These are phyloP conservation scores for Alosa sapidissima DNA, from an alignment of 2,797 vertebrate genomes.

Conservation along the genomic window DNA sequence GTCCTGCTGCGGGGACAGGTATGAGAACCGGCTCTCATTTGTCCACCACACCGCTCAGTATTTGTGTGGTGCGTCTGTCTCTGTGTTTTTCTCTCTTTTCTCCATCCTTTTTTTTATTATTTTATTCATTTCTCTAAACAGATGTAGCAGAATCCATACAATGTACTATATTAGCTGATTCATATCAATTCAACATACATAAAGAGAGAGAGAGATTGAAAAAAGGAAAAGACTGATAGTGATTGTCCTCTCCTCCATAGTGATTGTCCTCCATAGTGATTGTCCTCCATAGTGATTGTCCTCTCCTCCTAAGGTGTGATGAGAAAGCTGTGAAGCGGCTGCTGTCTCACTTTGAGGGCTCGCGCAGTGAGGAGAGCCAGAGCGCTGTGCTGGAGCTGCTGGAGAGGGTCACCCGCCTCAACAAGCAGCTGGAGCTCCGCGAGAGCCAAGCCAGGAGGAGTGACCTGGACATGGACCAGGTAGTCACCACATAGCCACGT, in stretches of 20 bases:
- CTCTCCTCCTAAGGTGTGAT: slow-evolving; percentile 73
- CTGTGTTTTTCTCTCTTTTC: neutral
- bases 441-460: slow-evolving; percentile 62
- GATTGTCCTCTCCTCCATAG: neutral
- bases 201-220: too few relatives aligned
- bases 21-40: neutral
- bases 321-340: slow-evolving; percentile 75
- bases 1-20: slow-evolving; percentile 81
- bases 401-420: slow-evolving; percentile 69
- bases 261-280: neutral
- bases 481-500: neutral
- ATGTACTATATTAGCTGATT: too few relatives aligned
- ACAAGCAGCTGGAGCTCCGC: slow-evolving; percentile 78
- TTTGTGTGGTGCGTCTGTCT: neutral
- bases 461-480: slow-evolving; percentile 70
- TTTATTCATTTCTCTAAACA: too few relatives aligned
- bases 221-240: too few relatives aligned
- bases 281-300: neutral
- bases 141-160: too few relatives aligned
- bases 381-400: slow-evolving; percentile 68
- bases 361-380: slow-evolving; percentile 62
- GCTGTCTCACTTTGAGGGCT: slow-evolving; percentile 68
- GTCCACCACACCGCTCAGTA: neutral
- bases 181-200: too few relatives aligned
- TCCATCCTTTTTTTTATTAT: neutral